phyloP scores from a whole-genome alignment of 1,140 invertebrate species.

The Holcopasites calliopsidis region DNA sequence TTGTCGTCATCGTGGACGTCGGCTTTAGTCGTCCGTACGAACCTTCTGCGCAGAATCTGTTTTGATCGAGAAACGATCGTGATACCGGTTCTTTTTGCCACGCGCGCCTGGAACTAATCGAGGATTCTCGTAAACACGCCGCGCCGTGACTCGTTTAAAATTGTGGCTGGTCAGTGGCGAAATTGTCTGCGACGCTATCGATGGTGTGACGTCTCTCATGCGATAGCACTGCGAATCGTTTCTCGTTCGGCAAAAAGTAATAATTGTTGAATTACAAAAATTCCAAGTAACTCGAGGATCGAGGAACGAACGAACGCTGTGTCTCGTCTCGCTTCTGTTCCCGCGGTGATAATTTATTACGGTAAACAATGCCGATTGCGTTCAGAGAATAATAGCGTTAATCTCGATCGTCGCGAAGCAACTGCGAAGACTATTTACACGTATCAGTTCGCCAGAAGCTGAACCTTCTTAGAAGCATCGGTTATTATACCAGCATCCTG shows the following conservation, averaged over 20 bases:
- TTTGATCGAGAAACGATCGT: conserved; percentile 32
- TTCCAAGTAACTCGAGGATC: too few species aligned
- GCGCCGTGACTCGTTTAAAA: neutral
- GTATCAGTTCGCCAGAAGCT: neutral
- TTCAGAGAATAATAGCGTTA: neutral
- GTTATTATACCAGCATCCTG: neutral
- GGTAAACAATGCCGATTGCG: neutral
- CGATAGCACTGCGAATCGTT: too few species aligned
- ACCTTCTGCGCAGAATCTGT: conserved; percentile 28
- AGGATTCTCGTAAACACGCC: neutral
- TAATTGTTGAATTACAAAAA: too few species aligned
- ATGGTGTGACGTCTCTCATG: too few species aligned
- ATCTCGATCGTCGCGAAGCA: too few species aligned
- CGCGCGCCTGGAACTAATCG: neutral
- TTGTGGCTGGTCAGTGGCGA: neutral
- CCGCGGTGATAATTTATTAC: too few species aligned
- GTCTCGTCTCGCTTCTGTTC: too few species aligned
- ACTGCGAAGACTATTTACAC: neutral
- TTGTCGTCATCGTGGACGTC: conserved; percentile 1
- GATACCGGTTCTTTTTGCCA: conserved; percentile 15
- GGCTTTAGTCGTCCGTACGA: conserved; percentile 15
- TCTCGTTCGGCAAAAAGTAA: too few species aligned
- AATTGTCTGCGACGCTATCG: neutral
- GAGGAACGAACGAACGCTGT: too few species aligned
- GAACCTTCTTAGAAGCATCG: neutral